Percentiles rank a stretch among this genome's conserved stretches.
Evolutionary conservation across 53 echinoderm and acorn worm species (phyloP).

Genomic region (Holothuria leucospilota): DNA sequence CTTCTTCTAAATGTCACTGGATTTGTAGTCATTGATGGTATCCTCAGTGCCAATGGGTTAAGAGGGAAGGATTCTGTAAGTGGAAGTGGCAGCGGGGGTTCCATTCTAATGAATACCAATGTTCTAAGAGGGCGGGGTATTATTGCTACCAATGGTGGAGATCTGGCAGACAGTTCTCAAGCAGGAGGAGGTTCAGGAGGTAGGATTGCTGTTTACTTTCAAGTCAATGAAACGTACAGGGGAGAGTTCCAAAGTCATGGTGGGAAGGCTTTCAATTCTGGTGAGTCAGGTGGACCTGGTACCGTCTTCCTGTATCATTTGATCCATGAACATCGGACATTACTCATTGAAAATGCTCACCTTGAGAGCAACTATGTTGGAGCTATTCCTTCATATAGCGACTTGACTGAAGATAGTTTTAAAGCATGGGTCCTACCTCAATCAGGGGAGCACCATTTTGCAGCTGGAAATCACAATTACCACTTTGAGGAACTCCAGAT

Average conservation of each 20-base stretch:
- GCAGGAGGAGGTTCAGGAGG: conserved; percentile 87
- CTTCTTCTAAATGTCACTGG: conserved; percentile 80
- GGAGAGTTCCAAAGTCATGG: conserved; percentile 81
- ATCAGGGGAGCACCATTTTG: conserved; percentile 82
- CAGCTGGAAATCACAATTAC: conserved; percentile 80
- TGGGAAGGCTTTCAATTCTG: conserved; percentile 54
- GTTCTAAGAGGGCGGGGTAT: conserved; percentile 79
- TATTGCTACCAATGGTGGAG: conserved; percentile 78
- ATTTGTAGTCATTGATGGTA: conserved; percentile 77
- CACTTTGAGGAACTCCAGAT: conserved; percentile 96
- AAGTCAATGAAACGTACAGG: conserved; percentile 78
- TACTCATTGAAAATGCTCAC: conserved; percentile 82
- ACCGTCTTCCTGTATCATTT: conserved; percentile 87
- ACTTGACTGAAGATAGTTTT: conserved; percentile 79
- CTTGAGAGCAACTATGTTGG: conserved; percentile 56
- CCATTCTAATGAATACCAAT: conserved; percentile 71
- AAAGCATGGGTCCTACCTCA: conserved; percentile 95
- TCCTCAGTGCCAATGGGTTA: conserved; percentile 74
- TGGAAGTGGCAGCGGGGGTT: conserved; percentile 90
- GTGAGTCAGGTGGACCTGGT: conserved; percentile 77
- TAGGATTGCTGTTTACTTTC: conserved; percentile 80
- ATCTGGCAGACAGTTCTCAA: conserved; percentile 3
- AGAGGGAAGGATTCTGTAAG: conserved; percentile 50
- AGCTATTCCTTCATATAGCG: conserved; percentile 62
- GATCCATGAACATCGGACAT: conserved; percentile 77